Conservation (phyloP, 2,888 invertebrate genomes). For the Tyria jacobaeae region DNA sequence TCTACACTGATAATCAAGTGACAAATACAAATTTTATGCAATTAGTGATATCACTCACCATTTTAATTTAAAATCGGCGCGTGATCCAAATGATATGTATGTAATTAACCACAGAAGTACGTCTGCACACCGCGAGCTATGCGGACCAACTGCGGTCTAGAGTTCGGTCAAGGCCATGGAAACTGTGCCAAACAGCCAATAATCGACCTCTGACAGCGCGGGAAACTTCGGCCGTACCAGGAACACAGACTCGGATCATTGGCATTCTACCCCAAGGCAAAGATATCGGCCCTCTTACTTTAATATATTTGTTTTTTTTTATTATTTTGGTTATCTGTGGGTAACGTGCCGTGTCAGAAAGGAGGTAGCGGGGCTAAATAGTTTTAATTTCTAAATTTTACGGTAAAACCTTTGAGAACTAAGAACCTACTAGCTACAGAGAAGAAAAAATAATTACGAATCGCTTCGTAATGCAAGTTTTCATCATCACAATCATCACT, state of each 20-base stretch:
- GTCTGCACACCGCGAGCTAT: slow-evolving; percentile 61
- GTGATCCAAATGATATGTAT: slow-evolving; percentile 45
- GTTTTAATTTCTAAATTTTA: neutral
- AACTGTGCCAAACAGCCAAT: slow-evolving; percentile 78
- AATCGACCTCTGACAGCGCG: slow-evolving; percentile 72
- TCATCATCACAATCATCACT: too few species aligned
- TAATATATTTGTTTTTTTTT: slow-evolving; percentile 12
- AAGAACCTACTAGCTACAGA: neutral
- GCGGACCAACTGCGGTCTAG: slow-evolving; percentile 75
- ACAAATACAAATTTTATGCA: slow-evolving; percentile 18
- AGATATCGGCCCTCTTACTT: slow-evolving; percentile 22
- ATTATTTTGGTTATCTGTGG: slow-evolving; percentile 8
- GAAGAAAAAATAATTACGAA: too few species aligned
- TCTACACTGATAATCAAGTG: neutral
- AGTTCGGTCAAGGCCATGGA: slow-evolving; percentile 78
- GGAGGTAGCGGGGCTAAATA: neutral
- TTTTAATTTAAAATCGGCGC: slow-evolving; percentile 66
- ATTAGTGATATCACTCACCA: slow-evolving; percentile 67
- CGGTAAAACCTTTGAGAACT: neutral
- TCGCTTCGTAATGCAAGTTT: too few species aligned
- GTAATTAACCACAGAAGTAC: slow-evolving; percentile 42
- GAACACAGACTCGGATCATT: slow-evolving; percentile 30
- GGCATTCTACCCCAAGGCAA: slow-evolving; percentile 21
- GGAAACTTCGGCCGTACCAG: slow-evolving; percentile 62
- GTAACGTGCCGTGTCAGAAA: neutral